Evolutionary conservation across 2,113 vertebrate genomes (phyloP), one percentile per base, ranked within the genome.

Genomic region (Catagonus wagneri): DNA sequence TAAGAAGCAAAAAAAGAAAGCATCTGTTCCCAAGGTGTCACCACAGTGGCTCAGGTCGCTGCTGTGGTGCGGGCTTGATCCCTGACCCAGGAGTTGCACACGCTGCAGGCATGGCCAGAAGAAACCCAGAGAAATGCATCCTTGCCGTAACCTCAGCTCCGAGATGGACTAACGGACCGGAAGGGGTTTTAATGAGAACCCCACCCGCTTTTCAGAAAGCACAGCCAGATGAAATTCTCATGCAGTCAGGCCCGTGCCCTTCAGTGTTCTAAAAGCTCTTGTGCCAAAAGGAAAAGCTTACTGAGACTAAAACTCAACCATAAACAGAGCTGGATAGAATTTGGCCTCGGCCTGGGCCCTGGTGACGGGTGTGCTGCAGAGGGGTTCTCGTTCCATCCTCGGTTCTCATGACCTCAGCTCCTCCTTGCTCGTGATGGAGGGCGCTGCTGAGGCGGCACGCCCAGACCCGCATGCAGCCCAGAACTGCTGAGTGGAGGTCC

Each of bases 81-180:
- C 44, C 44, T 44, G 44, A 44, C 44, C 44, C 44, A 44, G 44
- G 44, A 44, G 8, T 8, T 44, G 4, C 44, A 44, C 8, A 44
- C 8, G 44, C 44, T 44, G 44, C 44, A 44, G 44, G 44, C 44
- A 44, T 44, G 44, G 44, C 44, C 44, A 44, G 44, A 44, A 44
- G 44, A 44, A 44, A 8, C 44, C 44, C 44, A 44, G 44, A 15
- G 74, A 68, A 12, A 44, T 23, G 71, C 78, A 25, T 60, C 66
- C 54, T 23, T 27, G 22, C 4, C 7, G 7, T 61, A 32, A 25
- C 44, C 14, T 27, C 36, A 0, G 14, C 71, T 34, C 44, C 25
- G 8, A 4, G 65, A 1, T n/a, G 34, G 79, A 25, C 83, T 74
- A 0, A 6, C 0, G 1, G 15, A 27, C 63, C 58, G 5, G 7